A percentile compares a stretch with the other conserved stretches of the same genome.
Evolutionary conservation across 2,888 invertebrate genomes (phyloP).

Genomic region (Megaustenia siamemsis): DNA sequence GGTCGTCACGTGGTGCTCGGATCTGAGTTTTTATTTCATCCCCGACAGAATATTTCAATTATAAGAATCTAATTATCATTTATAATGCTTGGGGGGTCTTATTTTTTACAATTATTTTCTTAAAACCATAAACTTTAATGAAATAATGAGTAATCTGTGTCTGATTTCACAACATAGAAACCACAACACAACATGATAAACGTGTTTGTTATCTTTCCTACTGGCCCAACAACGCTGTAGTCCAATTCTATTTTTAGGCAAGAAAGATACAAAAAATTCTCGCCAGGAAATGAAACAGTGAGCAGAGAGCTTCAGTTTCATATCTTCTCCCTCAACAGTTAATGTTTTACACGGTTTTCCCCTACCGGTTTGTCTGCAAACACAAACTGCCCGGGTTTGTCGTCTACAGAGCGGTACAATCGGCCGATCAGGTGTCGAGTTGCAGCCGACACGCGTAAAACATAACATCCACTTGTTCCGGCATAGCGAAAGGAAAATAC

Average conservation of each 20-base stretch:
- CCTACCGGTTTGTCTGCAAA: conserved; percentile 3
- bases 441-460: conserved; percentile 39
- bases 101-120: no score
- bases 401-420: conserved; percentile 17
- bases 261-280: neutral
- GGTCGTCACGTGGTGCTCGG: no score
- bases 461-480: conserved; percentile 47
- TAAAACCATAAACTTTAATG: no score
- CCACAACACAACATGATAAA: neutral
- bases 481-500: conserved; percentile 10
- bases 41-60: no score
- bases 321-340: conserved; percentile 14
- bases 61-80: no score
- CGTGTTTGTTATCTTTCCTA: no score
- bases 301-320: neutral
- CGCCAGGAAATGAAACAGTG: neutral
- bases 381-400: no score
- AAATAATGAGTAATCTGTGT: neutral
- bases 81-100: no score
- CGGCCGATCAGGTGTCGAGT: conserved; percentile 36
- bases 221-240: neutral
- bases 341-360: conserved; percentile 3
- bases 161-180: neutral
- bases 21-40: no score
- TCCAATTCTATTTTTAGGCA: neutral